Evolutionary conservation across 2,888 invertebrate species (phyloP).

Genomic region (Microchrysa polita): DNA sequence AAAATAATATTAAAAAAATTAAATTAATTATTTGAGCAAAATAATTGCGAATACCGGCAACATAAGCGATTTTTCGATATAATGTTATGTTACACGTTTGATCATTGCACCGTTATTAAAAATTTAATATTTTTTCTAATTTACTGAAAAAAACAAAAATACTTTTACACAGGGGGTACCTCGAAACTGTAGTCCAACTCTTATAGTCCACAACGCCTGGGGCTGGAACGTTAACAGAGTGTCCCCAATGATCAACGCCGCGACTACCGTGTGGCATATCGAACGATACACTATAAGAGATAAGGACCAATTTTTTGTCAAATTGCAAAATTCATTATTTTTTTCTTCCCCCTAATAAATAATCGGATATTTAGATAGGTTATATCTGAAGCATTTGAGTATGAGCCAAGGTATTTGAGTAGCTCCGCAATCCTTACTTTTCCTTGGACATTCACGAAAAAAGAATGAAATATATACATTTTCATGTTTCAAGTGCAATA

Average conservation of each 20-base stretch:
- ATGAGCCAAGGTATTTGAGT: background rate
- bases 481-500: too few species aligned
- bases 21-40: background rate
- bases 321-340: too few species aligned
- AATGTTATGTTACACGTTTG: background rate
- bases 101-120: constrained; percentile 17
- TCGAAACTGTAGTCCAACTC: constrained; percentile 68
- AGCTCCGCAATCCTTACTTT: too few species aligned
- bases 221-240: constrained; percentile 67
- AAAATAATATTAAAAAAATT: background rate
- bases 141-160: too few species aligned
- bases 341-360: constrained; percentile 22
- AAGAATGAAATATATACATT: too few species aligned
- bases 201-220: constrained; percentile 70
- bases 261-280: constrained; percentile 51
- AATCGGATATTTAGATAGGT: constrained; percentile 9
- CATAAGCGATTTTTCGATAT: too few species aligned
- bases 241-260: constrained; percentile 62
- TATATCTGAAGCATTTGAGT: constrained; percentile 12
- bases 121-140: background rate
- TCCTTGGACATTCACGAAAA: too few species aligned
- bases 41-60: too few species aligned
- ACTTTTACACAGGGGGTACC: constrained; percentile 60
- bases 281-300: constrained; percentile 52
- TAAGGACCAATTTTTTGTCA: constrained; percentile 44